A percentile compares a stretch with the other conserved stretches of the same genome.
These are phyloP conservation scores for Drosophila emarginata DNA, from an alignment of 2,888 invertebrate species.

Conservation along the genomic window DNA sequence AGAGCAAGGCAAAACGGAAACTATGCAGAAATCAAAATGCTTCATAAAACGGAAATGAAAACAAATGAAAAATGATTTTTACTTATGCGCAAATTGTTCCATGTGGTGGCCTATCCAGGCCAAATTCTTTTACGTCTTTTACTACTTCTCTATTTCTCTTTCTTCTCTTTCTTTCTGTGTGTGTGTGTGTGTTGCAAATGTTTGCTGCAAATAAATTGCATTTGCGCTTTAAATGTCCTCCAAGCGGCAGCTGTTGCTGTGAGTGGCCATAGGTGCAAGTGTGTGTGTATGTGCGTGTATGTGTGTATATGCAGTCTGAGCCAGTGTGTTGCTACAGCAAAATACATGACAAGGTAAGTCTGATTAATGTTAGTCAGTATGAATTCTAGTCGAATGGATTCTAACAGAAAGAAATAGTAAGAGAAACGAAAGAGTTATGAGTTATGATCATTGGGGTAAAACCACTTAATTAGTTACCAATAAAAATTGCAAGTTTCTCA, in stretches of 20 bases:
- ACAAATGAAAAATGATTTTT: constrained; percentile 76
- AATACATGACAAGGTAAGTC: constrained; percentile 41
- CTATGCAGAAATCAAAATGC: constrained; percentile 68
- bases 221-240: constrained; percentile 48
- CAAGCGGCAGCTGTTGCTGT: constrained; percentile 43
- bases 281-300: constrained; percentile 19
- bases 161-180: constrained; percentile 15
- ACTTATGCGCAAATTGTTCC: constrained; percentile 66
- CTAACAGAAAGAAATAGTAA: neutral
- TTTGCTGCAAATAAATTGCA: constrained; percentile 57
- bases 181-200: constrained; percentile 37
- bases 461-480: constrained; percentile 13
- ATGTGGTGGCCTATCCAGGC: constrained; percentile 7
- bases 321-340: constrained; percentile 8
- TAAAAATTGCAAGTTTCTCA: neutral
- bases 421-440: constrained; percentile 2
- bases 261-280: neutral
- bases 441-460: constrained; percentile 4
- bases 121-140: constrained; percentile 6
- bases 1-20: constrained; percentile 29
- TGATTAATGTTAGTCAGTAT: constrained; percentile 40
- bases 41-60: constrained; percentile 74
- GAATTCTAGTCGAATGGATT: neutral
- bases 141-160: constrained; percentile 15
- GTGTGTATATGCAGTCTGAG: no score